These are phyloP conservation scores for Dermatemys mawii DNA, from an alignment of 2,113 vertebrate species.

Conservation along the genomic window DNA sequence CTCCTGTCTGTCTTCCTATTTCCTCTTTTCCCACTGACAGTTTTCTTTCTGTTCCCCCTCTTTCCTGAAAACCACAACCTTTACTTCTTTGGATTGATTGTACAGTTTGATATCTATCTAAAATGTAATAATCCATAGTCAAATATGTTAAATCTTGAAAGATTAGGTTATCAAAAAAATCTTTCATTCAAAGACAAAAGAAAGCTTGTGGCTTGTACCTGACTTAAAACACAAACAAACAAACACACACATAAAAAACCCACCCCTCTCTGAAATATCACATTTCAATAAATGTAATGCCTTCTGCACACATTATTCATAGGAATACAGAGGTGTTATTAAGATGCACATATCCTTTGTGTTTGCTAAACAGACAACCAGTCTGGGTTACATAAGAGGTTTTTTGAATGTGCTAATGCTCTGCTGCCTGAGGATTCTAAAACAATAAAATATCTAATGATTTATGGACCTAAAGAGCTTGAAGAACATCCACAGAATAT, in stretches of 20 bases:
- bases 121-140: neutral
- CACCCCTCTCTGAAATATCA: neutral
- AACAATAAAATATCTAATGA: constrained; percentile 54
- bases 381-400: neutral
- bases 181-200: neutral
- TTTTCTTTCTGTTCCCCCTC: neutral
- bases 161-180: neutral
- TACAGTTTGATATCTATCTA: neutral
- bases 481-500: constrained; percentile 54
- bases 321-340: neutral
- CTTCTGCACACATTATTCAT: neutral
- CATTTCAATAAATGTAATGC: neutral
- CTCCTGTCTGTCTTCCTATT: neutral
- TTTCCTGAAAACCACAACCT: neutral
- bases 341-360: neutral
- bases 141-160: neutral
- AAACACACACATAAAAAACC: too few species aligned
- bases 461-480: constrained; percentile 57
- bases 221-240: neutral
- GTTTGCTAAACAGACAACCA: constrained; percentile 6
- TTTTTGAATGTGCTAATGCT: neutral
- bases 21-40: neutral
- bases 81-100: neutral
- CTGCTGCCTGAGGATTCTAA: neutral
- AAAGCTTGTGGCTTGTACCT: neutral